Evolutionary conservation across 2,888 invertebrate genomes (phyloP).

Genomic region (Apodemia mormo): DNA sequence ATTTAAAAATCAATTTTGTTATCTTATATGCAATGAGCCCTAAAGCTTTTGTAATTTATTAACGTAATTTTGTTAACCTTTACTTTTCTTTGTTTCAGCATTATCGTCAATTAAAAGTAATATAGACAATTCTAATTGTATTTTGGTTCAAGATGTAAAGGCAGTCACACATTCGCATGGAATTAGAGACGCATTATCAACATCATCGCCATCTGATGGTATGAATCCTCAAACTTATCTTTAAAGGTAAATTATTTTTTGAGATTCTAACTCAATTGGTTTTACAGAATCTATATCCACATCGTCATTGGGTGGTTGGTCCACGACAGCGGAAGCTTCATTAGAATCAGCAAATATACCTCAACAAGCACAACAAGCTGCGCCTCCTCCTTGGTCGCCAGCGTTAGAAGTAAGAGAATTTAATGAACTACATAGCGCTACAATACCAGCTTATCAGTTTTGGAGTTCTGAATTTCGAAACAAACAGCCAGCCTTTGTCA

Average conservation of each 20-base stretch:
- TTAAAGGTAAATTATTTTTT: not conserved
- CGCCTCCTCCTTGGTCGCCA: slow-evolving; percentile 89
- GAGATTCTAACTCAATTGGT: not conserved
- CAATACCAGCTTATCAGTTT: slow-evolving; percentile 94
- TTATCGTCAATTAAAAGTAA: slow-evolving; percentile 94
- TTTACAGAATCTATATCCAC: slow-evolving; percentile 84
- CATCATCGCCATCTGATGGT: slow-evolving; percentile 76
- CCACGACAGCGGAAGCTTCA: slow-evolving; percentile 78
- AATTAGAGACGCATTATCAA: slow-evolving; percentile 86
- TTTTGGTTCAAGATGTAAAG: slow-evolving; percentile 93
- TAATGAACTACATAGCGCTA: slow-evolving; percentile 91
- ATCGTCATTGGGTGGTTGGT: slow-evolving; percentile 73
- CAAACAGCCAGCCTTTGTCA: slow-evolving; percentile 93
- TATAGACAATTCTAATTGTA: slow-evolving; percentile 94
- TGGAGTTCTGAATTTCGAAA: slow-evolving; percentile 96
- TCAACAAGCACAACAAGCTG: slow-evolving; percentile 87
- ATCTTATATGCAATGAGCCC: no score
- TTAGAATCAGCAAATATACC: slow-evolving; percentile 82
- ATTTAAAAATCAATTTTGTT: no score
- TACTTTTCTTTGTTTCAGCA: slow-evolving; percentile 83
- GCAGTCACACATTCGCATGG: slow-evolving; percentile 94
- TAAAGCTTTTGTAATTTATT: not conserved
- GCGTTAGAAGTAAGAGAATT: slow-evolving; percentile 91
- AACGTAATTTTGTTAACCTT: not conserved
- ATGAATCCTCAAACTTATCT: slow-evolving; percentile 33